Base-by-base conservation (phyloP, 2,888 invertebrate genomes). In the Andrena camellia region DNA sequence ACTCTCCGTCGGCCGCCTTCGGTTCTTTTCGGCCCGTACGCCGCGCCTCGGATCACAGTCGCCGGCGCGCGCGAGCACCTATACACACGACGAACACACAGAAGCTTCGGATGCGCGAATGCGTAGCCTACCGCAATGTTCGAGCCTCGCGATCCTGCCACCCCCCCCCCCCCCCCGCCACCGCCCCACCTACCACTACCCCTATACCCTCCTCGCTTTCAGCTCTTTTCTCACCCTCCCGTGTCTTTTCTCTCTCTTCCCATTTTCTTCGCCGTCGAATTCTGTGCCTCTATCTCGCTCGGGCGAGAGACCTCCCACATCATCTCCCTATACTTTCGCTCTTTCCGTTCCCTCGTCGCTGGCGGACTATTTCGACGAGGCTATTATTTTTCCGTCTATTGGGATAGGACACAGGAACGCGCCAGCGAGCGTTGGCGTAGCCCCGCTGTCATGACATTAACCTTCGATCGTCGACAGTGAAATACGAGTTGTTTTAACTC, bases 91-190 rank as follows among this genome's bases (percentile, higher is more conserved):
- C 84, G 64, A 73, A 85, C 86, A 79, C 75, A 78, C 63, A 69
- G 77, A 77, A 79, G 78, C 75, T 73, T 84, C 85, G 54, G 83
- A 85, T 78, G 84, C 79, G 85, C 81, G 85, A 80, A 83, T 89
- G 88, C 91, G 89, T 90, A 91, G 89, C 91, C 91, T 91, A 91
- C 91, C 91, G 90, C 90, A 91, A 91, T 89, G 88, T 88, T 80
- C 83, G 66, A 78, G 33, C 81, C 64, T 57, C 78, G 78, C 85
- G 82, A 85, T 75, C 63, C 70, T 33, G 62, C 60, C 74, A 70
- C 75, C 64, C 77, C 64, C 54, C 67, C 23, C 69, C n/a, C 20
- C 20, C 48, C 26, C 10, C 8, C 48, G 3, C 52, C 29, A 26
- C 8, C 52, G 20, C 64, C 10, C 72, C 59, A n/a, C 1, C 23